Evolutionary conservation across 2,888 invertebrate genomes (phyloP), one percentile per base, ranked within the genome.

Genomic region (Abscondita cerata): DNA sequence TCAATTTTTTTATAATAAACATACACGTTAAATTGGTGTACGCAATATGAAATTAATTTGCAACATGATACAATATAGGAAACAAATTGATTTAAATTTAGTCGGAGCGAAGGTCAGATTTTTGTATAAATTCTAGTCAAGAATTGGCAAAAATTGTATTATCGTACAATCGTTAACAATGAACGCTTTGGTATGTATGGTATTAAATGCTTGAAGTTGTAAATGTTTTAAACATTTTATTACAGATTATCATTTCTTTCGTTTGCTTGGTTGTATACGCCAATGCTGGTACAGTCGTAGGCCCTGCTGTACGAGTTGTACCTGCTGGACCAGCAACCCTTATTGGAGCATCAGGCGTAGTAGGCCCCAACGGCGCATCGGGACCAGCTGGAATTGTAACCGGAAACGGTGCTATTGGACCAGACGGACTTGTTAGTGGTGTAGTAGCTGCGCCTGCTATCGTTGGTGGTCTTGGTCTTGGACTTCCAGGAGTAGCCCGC

Each of bases 371-470:
- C 34, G 59, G 59, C 19, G 60, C 59, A 6, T 44, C 47, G n/a
- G 64, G 64, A 46, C 64, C 65, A 18, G 51, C 62, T 18, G 65
- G 65, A 9, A 51, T 33, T 25, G 65, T 58, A 2, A 58, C 51
- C 38, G 61, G 58, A 61, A 52, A 58, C 12, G 61, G 58, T 13
- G 58, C 53, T n/a, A 52, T 60, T n/a, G 61, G 61, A 50, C 61
- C 58, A 16, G 58, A 57, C 13, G 64, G 64, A 54, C 50, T 58
- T 16, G 48, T 41, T 31, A 57, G 41, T 15, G 57, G 41, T 9
- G 9, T 52, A 13, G 18, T 46, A 18, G 60, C 47, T 9, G 33
- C 8, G 1, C 40, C 18, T 20, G 52, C 31, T 11, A 15, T 44
- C 19, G 46, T 31, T 16, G 52, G 16, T 38, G 25, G 2, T 25